phyloP scores from a whole-genome alignment of 2,888 invertebrate species.

The Beris morrisii region DNA sequence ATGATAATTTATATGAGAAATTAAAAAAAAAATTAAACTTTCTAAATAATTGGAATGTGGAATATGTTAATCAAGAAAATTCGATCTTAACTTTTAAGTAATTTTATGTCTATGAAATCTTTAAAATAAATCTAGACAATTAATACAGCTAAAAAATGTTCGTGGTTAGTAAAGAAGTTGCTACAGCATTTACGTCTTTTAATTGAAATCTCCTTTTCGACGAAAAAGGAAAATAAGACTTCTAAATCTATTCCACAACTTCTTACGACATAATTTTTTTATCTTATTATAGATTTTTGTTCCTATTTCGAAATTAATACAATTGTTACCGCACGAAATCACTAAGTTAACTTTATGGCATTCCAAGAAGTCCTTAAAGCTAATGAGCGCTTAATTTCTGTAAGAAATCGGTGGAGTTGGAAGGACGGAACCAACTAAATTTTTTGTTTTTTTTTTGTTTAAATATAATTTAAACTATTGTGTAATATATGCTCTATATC shows the following conservation, averaged over 20 bases:
- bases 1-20: background rate
- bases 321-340: constrained; percentile 14
- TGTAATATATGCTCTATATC: background rate
- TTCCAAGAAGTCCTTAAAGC: constrained; percentile 17
- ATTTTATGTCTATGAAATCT: background rate
- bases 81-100: background rate
- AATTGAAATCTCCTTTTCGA: constrained; percentile 5
- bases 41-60: constrained; percentile 23
- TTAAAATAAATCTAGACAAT: no score
- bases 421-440: background rate
- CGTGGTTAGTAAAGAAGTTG: background rate
- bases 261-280: no score
- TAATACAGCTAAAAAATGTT: no score
- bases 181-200: constrained; percentile 3
- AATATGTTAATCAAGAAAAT: background rate
- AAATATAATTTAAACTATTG: background rate
- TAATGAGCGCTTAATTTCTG: constrained; percentile 18
- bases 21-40: background rate
- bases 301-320: constrained; percentile 3
- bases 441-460: background rate
- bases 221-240: constrained; percentile 12
- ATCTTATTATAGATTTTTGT: background rate
- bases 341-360: constrained; percentile 29
- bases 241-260: background rate
- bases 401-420: constrained; percentile 13